phyloP scores from a whole-genome alignment of 2,113 vertebrate species.

The Sorex fumeus region DNA sequence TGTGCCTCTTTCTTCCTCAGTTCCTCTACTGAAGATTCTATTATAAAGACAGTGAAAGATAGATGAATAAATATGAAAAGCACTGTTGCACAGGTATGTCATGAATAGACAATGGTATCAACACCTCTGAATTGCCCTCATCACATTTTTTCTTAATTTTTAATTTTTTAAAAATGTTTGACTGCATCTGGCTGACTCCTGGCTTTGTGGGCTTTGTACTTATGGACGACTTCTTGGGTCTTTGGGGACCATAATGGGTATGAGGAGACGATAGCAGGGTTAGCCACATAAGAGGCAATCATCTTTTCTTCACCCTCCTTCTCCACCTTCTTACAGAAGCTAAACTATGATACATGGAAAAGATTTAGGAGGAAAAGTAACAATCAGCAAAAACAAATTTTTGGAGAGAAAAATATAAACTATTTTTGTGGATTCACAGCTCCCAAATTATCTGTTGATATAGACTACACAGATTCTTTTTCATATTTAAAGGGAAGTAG shows the following conservation, averaged over 20 bases:
- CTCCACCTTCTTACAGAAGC: background rate
- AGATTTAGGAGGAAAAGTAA: constrained; percentile 40
- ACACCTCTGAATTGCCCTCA: background rate
- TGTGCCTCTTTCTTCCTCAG: constrained; percentile 46
- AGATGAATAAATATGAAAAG: constrained; percentile 25
- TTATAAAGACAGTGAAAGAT: background rate
- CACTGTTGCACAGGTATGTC: background rate
- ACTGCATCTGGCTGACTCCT: no score
- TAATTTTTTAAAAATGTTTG: background rate
- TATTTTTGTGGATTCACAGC: no score
- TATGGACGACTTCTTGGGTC: no score
- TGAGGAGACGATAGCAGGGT: no score
- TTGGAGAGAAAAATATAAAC: no score
- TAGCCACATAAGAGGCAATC: no score
- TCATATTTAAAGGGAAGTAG: constrained; percentile 31
- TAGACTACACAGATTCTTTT: background rate
- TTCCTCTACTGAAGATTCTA: background rate
- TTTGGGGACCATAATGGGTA: no score
- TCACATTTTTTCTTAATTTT: background rate
- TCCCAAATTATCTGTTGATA: no score
- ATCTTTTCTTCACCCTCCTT: background rate
- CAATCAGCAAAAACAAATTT: background rate
- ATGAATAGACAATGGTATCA: background rate
- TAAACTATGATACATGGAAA: constrained; percentile 15
- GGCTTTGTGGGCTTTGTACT: no score